Percentiles rank a stretch among this genome's conserved stretches.
Evolutionary conservation across 2,113 vertebrate genomes (phyloP).

Genomic region (Caretta caretta): DNA sequence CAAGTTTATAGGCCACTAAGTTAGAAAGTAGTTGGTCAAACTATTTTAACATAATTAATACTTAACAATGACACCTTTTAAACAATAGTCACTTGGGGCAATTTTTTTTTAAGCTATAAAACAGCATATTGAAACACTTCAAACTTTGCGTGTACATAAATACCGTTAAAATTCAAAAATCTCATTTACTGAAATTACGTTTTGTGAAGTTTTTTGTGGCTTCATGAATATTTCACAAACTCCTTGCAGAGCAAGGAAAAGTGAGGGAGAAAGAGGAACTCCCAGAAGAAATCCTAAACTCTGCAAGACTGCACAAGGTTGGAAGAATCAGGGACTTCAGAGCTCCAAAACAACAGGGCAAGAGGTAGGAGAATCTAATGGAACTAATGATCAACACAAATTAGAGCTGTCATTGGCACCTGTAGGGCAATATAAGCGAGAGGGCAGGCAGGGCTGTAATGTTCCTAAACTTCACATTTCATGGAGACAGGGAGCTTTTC

Average conservation of each 20-base stretch:
- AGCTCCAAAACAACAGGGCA: not conserved
- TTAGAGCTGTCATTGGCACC: not conserved
- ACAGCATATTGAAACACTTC: not conserved
- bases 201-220: not conserved
- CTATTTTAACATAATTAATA: not conserved
- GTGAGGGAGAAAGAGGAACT: not conserved
- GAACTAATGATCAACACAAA: not conserved
- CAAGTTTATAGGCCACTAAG: not conserved
- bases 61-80: not conserved
- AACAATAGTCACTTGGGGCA: not conserved
- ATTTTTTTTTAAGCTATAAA: not conserved
- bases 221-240: not conserved
- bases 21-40: not conserved
- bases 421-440: not conserved
- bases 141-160: fast-evolving
- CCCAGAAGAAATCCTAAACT: fast-evolving
- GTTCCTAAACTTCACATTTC: fast-evolving
- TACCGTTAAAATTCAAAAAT: not conserved
- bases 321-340: not conserved
- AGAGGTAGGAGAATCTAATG: not conserved
- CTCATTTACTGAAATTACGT: not conserved
- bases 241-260: not conserved
- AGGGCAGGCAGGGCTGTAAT: not conserved
- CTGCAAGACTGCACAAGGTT: not conserved
- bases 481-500: not conserved